Percentiles rank a stretch among this genome's conserved stretches.
phyloP scores from a whole-genome alignment of 1,140 invertebrate species.

The Anagrus nilaparvatae region DNA sequence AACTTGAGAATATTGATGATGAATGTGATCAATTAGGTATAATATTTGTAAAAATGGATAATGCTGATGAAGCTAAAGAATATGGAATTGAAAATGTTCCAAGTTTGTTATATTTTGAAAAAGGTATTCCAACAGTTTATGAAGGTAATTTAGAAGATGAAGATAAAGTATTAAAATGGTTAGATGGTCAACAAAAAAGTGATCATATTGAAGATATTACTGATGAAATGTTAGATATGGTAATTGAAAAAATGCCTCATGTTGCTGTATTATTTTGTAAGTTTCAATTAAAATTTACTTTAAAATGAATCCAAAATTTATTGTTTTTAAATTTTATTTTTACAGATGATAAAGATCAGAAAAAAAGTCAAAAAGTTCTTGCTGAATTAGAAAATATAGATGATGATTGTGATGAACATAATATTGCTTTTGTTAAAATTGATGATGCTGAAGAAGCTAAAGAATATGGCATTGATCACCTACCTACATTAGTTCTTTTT shows the following conservation, averaged over 20 bases:
- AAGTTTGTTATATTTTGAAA: slow-evolving; percentile 81
- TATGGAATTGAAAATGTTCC: slow-evolving; percentile 84
- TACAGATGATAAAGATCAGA: slow-evolving; percentile 84
- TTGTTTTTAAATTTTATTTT: slow-evolving; percentile 20
- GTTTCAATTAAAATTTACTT: slow-evolving; percentile 33
- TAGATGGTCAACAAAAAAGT: slow-evolving; percentile 71
- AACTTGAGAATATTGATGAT: slow-evolving; percentile 91
- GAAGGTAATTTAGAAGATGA: slow-evolving; percentile 86
- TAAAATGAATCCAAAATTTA: background rate
- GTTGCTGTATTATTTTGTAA: slow-evolving; percentile 86
- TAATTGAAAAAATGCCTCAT: slow-evolving; percentile 78
- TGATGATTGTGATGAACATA: slow-evolving; percentile 85
- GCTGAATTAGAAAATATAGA: slow-evolving; percentile 87
- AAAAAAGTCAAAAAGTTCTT: slow-evolving; percentile 80
- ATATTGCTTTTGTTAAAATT: slow-evolving; percentile 89
- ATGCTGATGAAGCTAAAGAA: slow-evolving; percentile 77
- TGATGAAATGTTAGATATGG: slow-evolving; percentile 86
- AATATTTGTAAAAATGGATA: slow-evolving; percentile 88
- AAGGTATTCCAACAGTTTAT: slow-evolving; percentile 77
- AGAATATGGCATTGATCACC: slow-evolving; percentile 75
- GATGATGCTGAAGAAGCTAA: slow-evolving; percentile 79
- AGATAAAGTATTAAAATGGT: slow-evolving; percentile 81
- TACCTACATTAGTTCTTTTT: slow-evolving; percentile 77
- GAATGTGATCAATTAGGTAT: slow-evolving; percentile 82
- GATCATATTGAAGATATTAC: slow-evolving; percentile 92